phyloP scores from a whole-genome alignment of 1,140 invertebrate genomes.

The Radopholus similis region DNA sequence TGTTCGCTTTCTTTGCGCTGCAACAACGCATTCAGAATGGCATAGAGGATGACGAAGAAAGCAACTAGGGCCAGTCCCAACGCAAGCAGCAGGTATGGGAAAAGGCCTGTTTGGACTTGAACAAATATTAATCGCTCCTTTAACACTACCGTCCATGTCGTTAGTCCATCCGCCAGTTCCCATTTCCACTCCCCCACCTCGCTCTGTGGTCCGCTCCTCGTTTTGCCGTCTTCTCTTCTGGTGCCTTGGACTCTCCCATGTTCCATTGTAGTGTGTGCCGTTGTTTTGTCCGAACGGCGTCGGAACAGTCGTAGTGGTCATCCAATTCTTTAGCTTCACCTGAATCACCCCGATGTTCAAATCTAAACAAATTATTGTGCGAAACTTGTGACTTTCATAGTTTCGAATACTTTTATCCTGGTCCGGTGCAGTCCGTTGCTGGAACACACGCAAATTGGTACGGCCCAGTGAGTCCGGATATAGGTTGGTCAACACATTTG shows the following conservation, averaged over 20 bases:
- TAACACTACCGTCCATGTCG: neutral
- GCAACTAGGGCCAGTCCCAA: slow-evolving; percentile 9
- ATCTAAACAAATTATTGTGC: neutral
- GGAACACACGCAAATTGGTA: neutral
- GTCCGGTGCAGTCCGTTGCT: neutral
- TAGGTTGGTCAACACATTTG: too few relatives aligned
- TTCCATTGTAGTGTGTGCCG: neutral
- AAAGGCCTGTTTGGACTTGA: neutral
- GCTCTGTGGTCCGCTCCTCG: neutral
- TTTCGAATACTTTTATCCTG: neutral
- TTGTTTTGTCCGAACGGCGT: neutral
- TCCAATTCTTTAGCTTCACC: slow-evolving; percentile 19
- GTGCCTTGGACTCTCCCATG: neutral
- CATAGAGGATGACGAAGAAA: slow-evolving; percentile 17
- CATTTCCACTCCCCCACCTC: neutral
- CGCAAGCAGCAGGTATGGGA: slow-evolving; percentile 10
- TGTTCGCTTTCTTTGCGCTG: slow-evolving; percentile 9
- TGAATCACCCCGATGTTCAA: slow-evolving; percentile 18
- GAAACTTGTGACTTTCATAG: neutral
- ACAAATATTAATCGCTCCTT: neutral
- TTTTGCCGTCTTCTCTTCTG: neutral
- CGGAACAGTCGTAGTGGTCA: neutral
- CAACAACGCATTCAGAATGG: slow-evolving; percentile 16
- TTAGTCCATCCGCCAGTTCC: neutral
- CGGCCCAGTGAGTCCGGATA: too few relatives aligned